Evolutionary conservation across 2,888 invertebrate species (phyloP).

Genomic region (Ormyrus nitidulus): DNA sequence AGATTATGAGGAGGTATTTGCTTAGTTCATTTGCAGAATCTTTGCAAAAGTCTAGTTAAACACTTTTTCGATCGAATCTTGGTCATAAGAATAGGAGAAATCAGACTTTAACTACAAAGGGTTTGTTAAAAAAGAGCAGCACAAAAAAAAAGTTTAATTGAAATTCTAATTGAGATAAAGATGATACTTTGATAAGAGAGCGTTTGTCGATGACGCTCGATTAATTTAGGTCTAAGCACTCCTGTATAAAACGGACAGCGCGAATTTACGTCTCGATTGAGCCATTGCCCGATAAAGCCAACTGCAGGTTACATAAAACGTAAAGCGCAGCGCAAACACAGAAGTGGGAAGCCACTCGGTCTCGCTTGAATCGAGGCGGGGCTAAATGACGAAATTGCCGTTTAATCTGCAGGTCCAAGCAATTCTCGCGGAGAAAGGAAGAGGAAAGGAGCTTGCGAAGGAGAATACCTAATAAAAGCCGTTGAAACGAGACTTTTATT

Average conservation of each 20-base stretch:
- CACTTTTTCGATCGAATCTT: too few species aligned
- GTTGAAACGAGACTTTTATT: neutral
- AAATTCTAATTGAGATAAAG: too few species aligned
- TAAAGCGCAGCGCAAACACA: neutral
- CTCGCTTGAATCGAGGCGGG: constrained; percentile 11
- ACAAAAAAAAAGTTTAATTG: too few species aligned
- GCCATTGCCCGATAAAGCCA: constrained; percentile 7
- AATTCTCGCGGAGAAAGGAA: neutral
- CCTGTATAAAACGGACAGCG: neutral
- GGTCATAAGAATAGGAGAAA: too few species aligned
- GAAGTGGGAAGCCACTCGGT: constrained; percentile 3
- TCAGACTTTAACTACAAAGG: too few species aligned
- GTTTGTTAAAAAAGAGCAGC: too few species aligned
- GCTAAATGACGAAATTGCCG: constrained; percentile 20
- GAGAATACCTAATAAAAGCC: constrained; percentile 36
- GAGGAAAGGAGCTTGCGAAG: neutral
- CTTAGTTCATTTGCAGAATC: too few species aligned
- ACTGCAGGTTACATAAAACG: constrained; percentile 13
- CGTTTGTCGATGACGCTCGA: constrained; percentile 13
- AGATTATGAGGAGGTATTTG: constrained; percentile 1
- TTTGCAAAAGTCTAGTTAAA: too few species aligned
- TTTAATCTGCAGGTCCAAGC: neutral
- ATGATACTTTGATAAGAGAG: neutral
- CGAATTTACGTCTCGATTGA: constrained; percentile 25
- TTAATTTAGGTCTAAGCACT: neutral